Evolutionary conservation across 2,113 vertebrate genomes (phyloP).

Genomic region (Tragelaphus buxtoni): DNA sequence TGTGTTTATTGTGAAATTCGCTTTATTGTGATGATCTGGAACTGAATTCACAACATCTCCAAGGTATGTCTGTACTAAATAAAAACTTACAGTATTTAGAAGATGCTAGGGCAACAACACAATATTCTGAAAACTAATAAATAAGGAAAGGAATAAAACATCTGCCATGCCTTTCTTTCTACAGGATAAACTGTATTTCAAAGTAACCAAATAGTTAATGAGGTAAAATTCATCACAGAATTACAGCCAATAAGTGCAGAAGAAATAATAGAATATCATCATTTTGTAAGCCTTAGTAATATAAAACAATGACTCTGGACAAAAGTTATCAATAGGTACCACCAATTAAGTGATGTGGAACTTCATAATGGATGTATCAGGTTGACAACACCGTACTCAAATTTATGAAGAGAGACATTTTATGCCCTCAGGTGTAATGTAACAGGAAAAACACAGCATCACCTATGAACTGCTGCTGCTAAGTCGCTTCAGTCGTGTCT

Average conservation of each 20-base stretch:
- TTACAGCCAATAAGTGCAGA: neutral
- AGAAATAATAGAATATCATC: neutral
- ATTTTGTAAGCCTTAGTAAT: neutral
- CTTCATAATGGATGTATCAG: neutral
- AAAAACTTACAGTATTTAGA: neutral
- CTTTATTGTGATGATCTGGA: neutral
- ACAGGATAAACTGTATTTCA: neutral
- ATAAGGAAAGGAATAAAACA: neutral
- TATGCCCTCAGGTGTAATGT: neutral
- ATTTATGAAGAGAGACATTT: neutral
- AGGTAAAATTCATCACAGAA: neutral
- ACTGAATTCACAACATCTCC: neutral
- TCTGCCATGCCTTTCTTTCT: neutral
- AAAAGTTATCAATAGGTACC: neutral
- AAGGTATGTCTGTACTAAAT: neutral
- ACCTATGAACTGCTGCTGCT: neutral
- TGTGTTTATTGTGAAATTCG: neutral
- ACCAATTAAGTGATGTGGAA: neutral
- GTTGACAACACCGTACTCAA: neutral
- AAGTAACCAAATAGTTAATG: neutral
- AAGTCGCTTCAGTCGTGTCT: too few relatives aligned
- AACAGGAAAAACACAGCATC: neutral
- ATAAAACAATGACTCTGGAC: neutral
- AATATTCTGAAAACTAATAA: neutral
- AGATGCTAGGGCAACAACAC: neutral